These are phyloP conservation scores for Dexiosoma caninum DNA, from an alignment of 2,888 invertebrate species.

Conservation along the genomic window DNA sequence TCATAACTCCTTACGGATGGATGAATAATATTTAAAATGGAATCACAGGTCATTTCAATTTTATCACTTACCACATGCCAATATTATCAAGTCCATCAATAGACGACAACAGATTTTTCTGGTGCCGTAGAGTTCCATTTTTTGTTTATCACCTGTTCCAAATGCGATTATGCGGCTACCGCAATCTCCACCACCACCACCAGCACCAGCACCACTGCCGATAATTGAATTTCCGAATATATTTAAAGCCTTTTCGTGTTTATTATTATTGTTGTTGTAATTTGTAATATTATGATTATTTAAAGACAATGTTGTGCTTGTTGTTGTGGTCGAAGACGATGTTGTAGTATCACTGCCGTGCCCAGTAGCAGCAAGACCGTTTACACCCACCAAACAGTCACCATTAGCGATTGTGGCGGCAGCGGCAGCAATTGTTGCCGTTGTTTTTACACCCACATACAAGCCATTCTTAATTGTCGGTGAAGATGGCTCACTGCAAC, in stretches of 20 bases:
- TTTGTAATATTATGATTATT: slow-evolving; percentile 65
- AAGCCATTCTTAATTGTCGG: slow-evolving; percentile 65
- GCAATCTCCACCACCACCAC: background rate
- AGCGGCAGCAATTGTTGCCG: slow-evolving; percentile 54
- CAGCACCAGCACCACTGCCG: slow-evolving; percentile 7
- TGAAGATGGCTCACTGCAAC: slow-evolving; percentile 72
- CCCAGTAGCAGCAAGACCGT: slow-evolving; percentile 49
- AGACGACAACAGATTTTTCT: slow-evolving; percentile 69
- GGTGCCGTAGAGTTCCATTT: slow-evolving; percentile 66
- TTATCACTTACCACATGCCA: slow-evolving; percentile 70
- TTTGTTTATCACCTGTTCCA: slow-evolving; percentile 40
- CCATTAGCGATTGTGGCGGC: slow-evolving; percentile 45
- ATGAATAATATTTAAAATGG: too few relatives aligned
- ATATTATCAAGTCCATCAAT: slow-evolving; percentile 67
- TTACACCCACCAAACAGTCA: slow-evolving; percentile 62
- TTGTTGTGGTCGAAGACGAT: slow-evolving; percentile 51
- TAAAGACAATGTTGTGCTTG: slow-evolving; percentile 58
- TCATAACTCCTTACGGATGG: background rate
- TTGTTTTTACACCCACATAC: slow-evolving; percentile 40
- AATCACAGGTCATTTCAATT: too few relatives aligned
- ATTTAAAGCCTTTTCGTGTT: slow-evolving; percentile 69
- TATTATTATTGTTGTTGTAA: slow-evolving; percentile 70
- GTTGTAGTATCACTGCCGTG: slow-evolving; percentile 48
- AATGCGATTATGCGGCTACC: background rate
- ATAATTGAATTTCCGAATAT: slow-evolving; percentile 64